phyloP scores from a whole-genome alignment of 2,797 vertebrate genomes.

The Coregonus ussuriensis region DNA sequence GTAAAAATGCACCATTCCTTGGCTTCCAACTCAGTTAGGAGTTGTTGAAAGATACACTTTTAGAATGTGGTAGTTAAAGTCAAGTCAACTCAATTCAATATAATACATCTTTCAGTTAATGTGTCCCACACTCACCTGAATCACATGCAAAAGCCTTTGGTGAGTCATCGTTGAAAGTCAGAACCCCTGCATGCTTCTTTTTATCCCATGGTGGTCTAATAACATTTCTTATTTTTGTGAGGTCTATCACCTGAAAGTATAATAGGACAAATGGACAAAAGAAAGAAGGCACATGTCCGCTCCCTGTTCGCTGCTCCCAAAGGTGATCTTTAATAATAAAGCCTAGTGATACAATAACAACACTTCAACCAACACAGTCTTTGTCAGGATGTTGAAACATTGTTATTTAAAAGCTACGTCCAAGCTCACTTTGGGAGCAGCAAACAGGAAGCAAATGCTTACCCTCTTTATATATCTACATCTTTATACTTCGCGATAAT shows the following conservation, averaged over 20 bases:
- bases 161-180: not conserved
- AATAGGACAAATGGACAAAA: not conserved
- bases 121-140: not conserved
- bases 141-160: not conserved
- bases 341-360: not conserved
- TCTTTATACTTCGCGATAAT: too few species aligned
- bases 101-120: not conserved
- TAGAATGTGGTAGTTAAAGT: not conserved
- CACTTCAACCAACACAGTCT: not conserved
- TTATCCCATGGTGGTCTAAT: not conserved
- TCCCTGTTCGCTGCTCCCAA: not conserved
- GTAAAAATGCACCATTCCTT: not conserved
- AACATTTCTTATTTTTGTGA: not conserved
- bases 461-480: too few species aligned
- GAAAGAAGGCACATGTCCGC: not conserved
- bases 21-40: not conserved
- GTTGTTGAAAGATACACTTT: not conserved
- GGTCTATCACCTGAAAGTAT: not conserved
- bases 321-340: not conserved
- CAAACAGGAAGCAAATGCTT: too few species aligned
- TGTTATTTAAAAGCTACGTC: too few species aligned
- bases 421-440: too few species aligned
- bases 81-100: not conserved
- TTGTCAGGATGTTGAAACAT: too few species aligned
- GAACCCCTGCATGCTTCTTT: not conserved